Base-by-base conservation (phyloP, 1,140 invertebrate species). In the Microplitis mediator region DNA sequence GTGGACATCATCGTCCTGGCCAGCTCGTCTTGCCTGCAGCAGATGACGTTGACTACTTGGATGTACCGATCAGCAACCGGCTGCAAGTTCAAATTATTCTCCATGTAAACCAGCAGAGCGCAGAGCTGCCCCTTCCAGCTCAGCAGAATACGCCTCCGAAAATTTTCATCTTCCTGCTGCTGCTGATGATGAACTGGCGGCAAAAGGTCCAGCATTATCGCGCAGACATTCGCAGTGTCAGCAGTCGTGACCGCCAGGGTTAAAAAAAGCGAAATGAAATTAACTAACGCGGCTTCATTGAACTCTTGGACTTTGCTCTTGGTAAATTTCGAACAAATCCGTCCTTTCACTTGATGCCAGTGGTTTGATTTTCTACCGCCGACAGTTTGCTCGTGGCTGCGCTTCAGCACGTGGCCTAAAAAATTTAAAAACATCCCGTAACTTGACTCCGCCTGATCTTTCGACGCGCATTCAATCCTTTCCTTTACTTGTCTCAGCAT, bases 341-440 rank as follows among this genome's bases (percentile, higher is more conserved):
- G 78, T 4, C 88, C 85, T 77, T 86, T 86, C 8, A 89, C 81
- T 75, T 88, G 87, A 74, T 87, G 88, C 87, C 86, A 89, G 77
- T 82, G 76, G 74, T 86, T 87, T 23, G 23, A 23, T 23, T 23
- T 23, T 11, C 68, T 45, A 60, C 87, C 82, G 6, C 72, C 39
- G 5, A 11, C 6, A 11, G 8, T 77, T 34, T 74, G 75, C 14
- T 72, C 71, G 34, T 80, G 80, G 58, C 79, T 80, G 60, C 83
- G 83, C 56, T 80, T 71, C 39, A 88, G 79, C 78, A 88, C 83
- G 4, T 71, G 79, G 16, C 86, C 87, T 82, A 88, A 74, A 4
- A 88, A 80, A 35, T 81, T 74, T 54, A 89, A 70, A 76, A 89
- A 88, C 74, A 87, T 80, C 50, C 85, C 81, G 70, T 85, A 88